Conservation (phyloP, 2,797 vertebrate genomes). For the Periparus ater region DNA sequence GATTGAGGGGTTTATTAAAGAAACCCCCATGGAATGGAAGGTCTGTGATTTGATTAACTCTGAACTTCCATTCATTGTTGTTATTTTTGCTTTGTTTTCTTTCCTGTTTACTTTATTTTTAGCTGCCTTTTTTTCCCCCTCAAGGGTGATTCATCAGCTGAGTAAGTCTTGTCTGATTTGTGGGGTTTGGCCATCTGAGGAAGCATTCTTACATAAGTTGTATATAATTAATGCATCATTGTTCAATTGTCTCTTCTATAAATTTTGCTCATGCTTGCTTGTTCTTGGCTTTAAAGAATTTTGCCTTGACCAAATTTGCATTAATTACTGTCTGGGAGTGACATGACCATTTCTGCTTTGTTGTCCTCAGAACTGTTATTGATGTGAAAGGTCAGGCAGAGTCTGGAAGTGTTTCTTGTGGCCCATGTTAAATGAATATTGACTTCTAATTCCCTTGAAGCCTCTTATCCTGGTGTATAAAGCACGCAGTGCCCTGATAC, state of each 20-base stretch:
- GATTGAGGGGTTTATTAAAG: neutral
- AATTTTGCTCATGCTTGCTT: neutral
- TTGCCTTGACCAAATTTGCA: neutral
- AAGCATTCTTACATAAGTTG: slow-evolving; percentile 24
- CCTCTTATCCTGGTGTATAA: neutral
- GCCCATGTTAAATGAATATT: neutral
- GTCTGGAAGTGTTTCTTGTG: neutral
- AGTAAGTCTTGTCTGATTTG: slow-evolving; percentile 16
- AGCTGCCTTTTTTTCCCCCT: neutral
- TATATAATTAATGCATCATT: slow-evolving; percentile 13
- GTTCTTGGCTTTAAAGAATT: neutral
- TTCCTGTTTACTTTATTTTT: slow-evolving; percentile 47
- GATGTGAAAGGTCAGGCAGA: neutral
- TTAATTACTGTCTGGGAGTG: slow-evolving; percentile 18
- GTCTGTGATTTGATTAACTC: neutral
- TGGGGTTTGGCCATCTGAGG: slow-evolving; percentile 21
- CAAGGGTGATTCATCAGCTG: slow-evolving; percentile 36
- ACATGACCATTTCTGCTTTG: neutral
- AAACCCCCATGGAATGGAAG: neutral
- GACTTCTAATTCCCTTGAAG: neutral
- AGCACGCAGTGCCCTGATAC: neutral
- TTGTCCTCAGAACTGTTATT: neutral
- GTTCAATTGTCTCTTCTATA: slow-evolving; percentile 1
- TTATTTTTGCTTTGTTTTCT: slow-evolving; percentile 10
- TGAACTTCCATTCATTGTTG: neutral